These are phyloP conservation scores for Philonicus albiceps DNA, from an alignment of 2,888 invertebrate species.

Conservation along the genomic window DNA sequence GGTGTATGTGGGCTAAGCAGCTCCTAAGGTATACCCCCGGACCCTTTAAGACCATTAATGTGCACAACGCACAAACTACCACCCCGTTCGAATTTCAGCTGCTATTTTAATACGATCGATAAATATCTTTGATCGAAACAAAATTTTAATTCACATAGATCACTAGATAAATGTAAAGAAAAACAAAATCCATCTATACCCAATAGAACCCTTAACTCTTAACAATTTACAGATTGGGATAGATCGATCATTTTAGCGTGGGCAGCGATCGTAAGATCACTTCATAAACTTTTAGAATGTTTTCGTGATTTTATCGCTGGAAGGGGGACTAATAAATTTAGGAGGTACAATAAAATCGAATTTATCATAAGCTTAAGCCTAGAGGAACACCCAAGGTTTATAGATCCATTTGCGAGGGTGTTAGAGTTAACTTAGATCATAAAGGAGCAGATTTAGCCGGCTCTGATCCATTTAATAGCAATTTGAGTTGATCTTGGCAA, in stretches of 20 bases:
- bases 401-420: background rate
- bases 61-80: background rate
- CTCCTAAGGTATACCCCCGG: background rate
- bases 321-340: background rate
- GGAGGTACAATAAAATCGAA: background rate
- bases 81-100: background rate
- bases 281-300: background rate
- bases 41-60: background rate
- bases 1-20: constrained; percentile 6
- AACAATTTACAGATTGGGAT: background rate
- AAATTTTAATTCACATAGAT: background rate
- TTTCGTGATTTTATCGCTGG: background rate
- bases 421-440: background rate
- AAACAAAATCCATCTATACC: background rate
- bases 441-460: background rate
- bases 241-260: background rate
- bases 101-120: background rate
- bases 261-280: background rate
- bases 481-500: background rate
- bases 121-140: background rate
- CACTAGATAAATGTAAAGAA: background rate
- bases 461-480: background rate
- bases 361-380: background rate
- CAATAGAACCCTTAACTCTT: background rate
- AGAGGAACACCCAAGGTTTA: background rate